Percentiles rank a stretch among this genome's conserved stretches.
phyloP scores from a whole-genome alignment of 35 echinoderm and acorn worm genomes.

The Apostichopus japonicus region DNA sequence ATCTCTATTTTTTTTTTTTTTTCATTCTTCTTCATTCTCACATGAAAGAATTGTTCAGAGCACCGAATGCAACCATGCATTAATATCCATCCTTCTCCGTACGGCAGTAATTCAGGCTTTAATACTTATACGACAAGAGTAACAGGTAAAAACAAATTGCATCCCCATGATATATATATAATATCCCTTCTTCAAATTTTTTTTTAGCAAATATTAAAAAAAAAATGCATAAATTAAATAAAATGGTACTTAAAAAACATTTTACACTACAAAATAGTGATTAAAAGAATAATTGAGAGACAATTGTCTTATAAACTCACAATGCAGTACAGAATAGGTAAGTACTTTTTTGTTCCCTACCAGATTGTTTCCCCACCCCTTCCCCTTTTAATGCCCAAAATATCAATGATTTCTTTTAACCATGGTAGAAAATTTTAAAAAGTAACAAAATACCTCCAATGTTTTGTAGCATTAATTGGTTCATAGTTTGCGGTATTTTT shows the following conservation, averaged over 20 bases:
- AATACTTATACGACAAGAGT: neutral
- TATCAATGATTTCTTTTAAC: no score
- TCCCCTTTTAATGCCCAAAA: neutral
- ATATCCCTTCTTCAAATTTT: neutral
- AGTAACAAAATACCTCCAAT: no score
- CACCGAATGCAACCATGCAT: neutral
- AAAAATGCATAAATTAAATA: neutral
- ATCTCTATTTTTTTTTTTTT: neutral
- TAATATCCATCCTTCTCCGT: neutral
- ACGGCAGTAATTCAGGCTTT: neutral
- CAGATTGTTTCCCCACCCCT: neutral
- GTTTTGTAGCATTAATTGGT: no score
- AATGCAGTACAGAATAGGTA: neutral
- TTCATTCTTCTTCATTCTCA: conserved; percentile 22
- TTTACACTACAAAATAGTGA: conserved; percentile 12
- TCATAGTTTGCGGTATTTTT: no score
- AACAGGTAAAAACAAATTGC: neutral
- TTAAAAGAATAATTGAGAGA: conserved; percentile 5
- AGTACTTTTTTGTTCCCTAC: neutral
- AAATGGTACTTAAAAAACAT: neutral
- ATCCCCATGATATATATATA: neutral
- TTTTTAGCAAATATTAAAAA: neutral
- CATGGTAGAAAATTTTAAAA: no score
- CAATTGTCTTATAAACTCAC: neutral
- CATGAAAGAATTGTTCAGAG: conserved; percentile 33